A percentile compares a stretch with the other conserved stretches of the same genome.
Evolutionary conservation across 2,113 vertebrate genomes (phyloP).

Genomic region (Raja brachyura): DNA sequence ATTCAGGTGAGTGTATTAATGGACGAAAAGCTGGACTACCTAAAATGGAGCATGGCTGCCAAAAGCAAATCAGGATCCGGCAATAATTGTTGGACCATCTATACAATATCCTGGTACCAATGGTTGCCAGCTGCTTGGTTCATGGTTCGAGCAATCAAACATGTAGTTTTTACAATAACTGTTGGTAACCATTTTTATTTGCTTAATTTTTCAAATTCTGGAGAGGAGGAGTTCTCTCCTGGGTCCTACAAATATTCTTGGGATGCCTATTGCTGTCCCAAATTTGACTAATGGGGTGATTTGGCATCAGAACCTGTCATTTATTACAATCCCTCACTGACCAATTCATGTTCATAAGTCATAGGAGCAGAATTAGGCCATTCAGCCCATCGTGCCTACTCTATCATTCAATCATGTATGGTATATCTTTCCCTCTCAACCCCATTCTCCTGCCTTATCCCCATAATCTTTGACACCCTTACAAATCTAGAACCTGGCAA

Average conservation of each 20-base stretch:
- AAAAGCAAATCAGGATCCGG: background rate
- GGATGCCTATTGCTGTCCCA: background rate
- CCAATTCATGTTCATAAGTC: too few species aligned
- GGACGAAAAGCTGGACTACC: background rate
- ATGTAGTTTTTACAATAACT: background rate
- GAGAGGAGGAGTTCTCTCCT: background rate
- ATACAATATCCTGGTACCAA: background rate
- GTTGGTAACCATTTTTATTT: background rate
- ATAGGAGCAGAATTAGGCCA: too few species aligned
- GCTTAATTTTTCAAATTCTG: background rate
- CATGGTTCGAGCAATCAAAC: background rate
- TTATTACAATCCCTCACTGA: background rate
- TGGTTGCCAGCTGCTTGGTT: background rate
- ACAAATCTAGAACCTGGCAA: too few species aligned
- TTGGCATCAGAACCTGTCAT: background rate
- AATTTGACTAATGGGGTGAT: background rate
- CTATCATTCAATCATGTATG: too few species aligned
- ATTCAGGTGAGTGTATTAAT: background rate
- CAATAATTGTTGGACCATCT: background rate
- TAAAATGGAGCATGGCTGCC: background rate
- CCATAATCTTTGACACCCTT: too few species aligned
- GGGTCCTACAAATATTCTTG: background rate
- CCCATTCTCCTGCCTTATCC: too few species aligned
- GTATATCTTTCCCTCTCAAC: too few species aligned
- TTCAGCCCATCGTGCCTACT: too few species aligned